Evolutionary conservation across 2,888 invertebrate species (phyloP).

Genomic region (Cryptocheilus praepositus): DNA sequence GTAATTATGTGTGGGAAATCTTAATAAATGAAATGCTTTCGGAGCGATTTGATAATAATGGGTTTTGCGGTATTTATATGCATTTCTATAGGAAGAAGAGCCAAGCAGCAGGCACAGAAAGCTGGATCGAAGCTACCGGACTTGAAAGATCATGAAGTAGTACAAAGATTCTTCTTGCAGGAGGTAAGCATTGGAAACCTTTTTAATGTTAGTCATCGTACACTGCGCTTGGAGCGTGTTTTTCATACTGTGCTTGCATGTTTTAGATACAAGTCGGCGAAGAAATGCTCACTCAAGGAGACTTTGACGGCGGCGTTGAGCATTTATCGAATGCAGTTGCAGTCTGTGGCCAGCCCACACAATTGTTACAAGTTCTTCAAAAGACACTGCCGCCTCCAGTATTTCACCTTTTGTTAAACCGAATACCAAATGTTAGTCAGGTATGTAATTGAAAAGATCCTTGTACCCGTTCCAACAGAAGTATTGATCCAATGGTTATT

Average conservation of each 20-base stretch:
- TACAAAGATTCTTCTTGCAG: conserved; percentile 90
- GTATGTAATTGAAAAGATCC: conserved; percentile 62
- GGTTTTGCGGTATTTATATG: conserved; percentile 2
- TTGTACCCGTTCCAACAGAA: neutral
- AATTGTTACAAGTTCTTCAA: conserved; percentile 91
- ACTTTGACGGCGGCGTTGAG: conserved; percentile 93
- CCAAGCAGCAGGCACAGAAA: conserved; percentile 76
- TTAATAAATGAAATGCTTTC: no score
- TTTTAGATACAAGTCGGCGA: conserved; percentile 94
- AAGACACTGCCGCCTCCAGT: conserved; percentile 97
- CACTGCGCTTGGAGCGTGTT: neutral
- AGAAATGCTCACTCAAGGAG: conserved; percentile 89
- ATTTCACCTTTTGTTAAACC: conserved; percentile 91
- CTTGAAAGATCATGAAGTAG: conserved; percentile 93
- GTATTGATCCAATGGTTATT: neutral
- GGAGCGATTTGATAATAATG: no score
- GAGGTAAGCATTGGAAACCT: conserved; percentile 73
- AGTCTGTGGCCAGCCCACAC: conserved; percentile 96
- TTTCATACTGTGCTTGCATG: neutral
- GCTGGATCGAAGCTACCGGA: conserved; percentile 82
- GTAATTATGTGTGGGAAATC: no score
- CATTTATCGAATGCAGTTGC: conserved; percentile 98
- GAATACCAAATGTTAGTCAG: conserved; percentile 82
- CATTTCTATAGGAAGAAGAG: conserved; percentile 78
- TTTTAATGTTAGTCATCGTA: neutral